phyloP scores from a whole-genome alignment of 1,140 invertebrate species.

The Trichonephila inaurata region DNA sequence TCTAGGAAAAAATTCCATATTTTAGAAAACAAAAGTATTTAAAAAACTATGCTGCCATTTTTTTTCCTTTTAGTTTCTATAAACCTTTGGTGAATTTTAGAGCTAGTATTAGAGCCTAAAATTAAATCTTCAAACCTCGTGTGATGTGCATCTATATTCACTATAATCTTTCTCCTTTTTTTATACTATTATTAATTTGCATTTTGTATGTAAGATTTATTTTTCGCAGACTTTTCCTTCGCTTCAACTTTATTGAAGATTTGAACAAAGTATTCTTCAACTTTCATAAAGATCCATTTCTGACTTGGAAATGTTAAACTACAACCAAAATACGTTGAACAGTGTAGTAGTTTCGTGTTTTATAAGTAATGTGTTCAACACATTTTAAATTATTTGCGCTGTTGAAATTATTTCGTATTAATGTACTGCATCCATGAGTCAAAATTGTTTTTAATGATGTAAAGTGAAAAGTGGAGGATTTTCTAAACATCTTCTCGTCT shows the following conservation, averaged over 20 bases:
- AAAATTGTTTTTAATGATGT: neutral
- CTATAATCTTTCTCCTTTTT: constrained; percentile 54
- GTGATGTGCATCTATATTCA: constrained; percentile 45
- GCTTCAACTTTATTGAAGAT: constrained; percentile 7
- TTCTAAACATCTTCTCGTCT: neutral
- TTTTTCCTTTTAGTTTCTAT: no score
- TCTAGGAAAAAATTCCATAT: no score
- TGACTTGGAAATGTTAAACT: neutral
- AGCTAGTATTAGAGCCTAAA: constrained; percentile 1
- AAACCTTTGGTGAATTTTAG: neutral
- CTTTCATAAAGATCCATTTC: neutral
- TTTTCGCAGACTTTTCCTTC: constrained; percentile 27
- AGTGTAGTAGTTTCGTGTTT: constrained; percentile 35
- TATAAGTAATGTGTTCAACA: neutral
- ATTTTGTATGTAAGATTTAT: constrained; percentile 26
- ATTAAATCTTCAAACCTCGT: constrained; percentile 18
- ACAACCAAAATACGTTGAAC: neutral
- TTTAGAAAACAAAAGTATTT: no score
- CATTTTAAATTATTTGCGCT: constrained; percentile 16
- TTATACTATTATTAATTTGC: constrained; percentile 49
- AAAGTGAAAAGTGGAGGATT: neutral
- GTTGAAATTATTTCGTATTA: constrained; percentile 2
- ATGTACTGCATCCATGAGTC: neutral
- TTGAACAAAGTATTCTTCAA: neutral
- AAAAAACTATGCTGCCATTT: no score